A percentile compares a stretch with the other conserved stretches of the same genome.
Conservation (phyloP, 2,888 invertebrate genomes). For the Drosophila koepferae region DNA sequence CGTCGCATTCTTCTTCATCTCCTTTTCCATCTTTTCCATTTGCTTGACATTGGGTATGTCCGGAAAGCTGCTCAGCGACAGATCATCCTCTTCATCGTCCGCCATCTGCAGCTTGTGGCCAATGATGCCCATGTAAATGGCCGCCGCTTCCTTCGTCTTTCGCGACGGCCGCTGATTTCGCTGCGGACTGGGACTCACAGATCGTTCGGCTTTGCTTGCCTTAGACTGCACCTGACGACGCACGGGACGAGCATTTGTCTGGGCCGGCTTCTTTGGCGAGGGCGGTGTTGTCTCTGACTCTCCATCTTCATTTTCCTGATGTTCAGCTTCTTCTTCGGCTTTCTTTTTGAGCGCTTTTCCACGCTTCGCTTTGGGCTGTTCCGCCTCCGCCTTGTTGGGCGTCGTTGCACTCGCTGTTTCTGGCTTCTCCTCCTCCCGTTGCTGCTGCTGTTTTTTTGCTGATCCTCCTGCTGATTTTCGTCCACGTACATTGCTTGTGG, state of each 20-base stretch:
- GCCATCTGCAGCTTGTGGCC: slow-evolving; percentile 89
- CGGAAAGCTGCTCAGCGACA: slow-evolving; percentile 89
- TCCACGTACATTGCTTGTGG: slow-evolving; percentile 44
- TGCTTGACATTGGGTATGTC: slow-evolving; percentile 88
- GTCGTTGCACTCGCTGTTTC: slow-evolving; percentile 9
- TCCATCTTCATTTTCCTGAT: slow-evolving; percentile 33
- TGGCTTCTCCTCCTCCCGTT: slow-evolving; percentile 11
- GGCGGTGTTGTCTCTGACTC: slow-evolving; percentile 43
- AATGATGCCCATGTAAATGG: slow-evolving; percentile 90
- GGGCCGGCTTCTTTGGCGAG: slow-evolving; percentile 62
- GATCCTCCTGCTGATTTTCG: slow-evolving; percentile 51
- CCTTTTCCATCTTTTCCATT: slow-evolving; percentile 87
- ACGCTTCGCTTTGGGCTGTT: slow-evolving; percentile 38
- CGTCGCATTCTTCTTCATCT: slow-evolving; percentile 85
- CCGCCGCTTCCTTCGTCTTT: slow-evolving; percentile 91
- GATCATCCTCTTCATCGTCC: slow-evolving; percentile 88
- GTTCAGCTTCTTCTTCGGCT: slow-evolving; percentile 61
- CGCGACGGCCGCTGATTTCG: slow-evolving; percentile 86
- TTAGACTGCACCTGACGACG: slow-evolving; percentile 57
- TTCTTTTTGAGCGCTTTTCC: slow-evolving; percentile 65
- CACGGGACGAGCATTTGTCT: slow-evolving; percentile 48
- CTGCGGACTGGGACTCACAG: slow-evolving; percentile 53
- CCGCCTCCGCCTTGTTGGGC: slow-evolving; percentile 25
- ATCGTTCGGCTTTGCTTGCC: slow-evolving; percentile 35
- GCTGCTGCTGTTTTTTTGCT: slow-evolving; percentile 56